Evolutionary conservation across 1,140 invertebrate species (phyloP), one percentile per base, ranked within the genome.

Genomic region (Papilio dardanus): DNA sequence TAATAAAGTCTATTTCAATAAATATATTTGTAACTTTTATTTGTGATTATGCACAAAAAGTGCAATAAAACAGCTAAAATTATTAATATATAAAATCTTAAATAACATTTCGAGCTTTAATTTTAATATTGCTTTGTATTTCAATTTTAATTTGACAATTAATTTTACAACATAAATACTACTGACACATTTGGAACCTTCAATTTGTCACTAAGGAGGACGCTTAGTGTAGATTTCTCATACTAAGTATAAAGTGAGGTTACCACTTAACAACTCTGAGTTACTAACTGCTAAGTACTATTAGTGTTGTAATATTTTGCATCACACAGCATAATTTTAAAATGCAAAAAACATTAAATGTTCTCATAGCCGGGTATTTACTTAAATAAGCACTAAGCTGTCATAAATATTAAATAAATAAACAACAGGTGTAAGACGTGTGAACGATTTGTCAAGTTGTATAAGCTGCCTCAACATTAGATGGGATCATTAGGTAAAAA

Each of bases 321-420:
- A n/a, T n/a, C n/a, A n/a, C n/a, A n/a, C n/a, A n/a, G n/a, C n/a
- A n/a, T n/a, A n/a, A n/a, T n/a, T n/a, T n/a, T n/a, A n/a, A n/a
- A n/a, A 50, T 21, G n/a, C 0, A 50, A 21, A 21, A 50, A 50
- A 50, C 46, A 50, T 50, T 54, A 7, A 54, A 54, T 21, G 19
- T 54, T 54, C 21, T 3, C 12, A 54, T 21, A 21, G 19, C n/a
- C 21, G 24, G 19, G 2, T 58, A 28, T 58, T 28, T 28, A 24
- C 21, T 19, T 50, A 19, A 16, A 50, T 21, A 19, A 19, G 46
- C 46, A 21, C 4, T 28, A 12, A 28, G 54, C 24, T 58, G 12
- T 58, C 19, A 54, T 42, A 54, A 58, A 30, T 24, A 30, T 58
- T 19, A 50, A 37, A 58, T 58, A 58, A 58, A 58, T 58, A 58